phyloP scores from a whole-genome alignment of 2,797 vertebrate species.

The Discoglossus pictus region DNA sequence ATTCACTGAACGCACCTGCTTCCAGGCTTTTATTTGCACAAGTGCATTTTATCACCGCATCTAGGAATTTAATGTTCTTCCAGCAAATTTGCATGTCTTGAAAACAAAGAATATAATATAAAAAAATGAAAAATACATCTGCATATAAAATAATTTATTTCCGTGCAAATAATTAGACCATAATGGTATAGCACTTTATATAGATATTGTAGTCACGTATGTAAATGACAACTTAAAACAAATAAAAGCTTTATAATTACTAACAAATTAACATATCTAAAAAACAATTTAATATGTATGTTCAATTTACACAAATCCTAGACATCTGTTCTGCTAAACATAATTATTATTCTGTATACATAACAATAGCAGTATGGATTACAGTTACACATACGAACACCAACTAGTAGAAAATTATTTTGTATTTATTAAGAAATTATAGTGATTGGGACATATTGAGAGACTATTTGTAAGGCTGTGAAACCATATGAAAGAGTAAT shows the following conservation, averaged over 20 bases:
- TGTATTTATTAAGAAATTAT: no score
- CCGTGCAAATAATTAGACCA: conserved; percentile 21
- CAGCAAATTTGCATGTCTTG: conserved; percentile 25
- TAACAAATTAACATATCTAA: conserved; percentile 15
- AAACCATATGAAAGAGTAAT: no score
- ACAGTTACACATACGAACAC: no score
- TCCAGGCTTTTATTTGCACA: conserved; percentile 10
- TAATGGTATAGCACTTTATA: conserved; percentile 6
- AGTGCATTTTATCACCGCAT: conserved; percentile 24
- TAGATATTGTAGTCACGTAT: conserved; percentile 12
- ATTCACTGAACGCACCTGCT: conserved; percentile 23
- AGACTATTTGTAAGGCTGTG: no score
- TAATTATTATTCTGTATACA: conserved; percentile 6
- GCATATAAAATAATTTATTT: conserved; percentile 15
- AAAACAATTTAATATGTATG: conserved; percentile 17
- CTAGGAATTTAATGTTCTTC: conserved; percentile 34
- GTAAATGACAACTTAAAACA: conserved; percentile 12
- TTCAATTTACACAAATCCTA: conserved; percentile 19
- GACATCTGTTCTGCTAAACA: conserved; percentile 30
- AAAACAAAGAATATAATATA: conserved; percentile 29
- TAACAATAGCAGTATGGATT: not conserved
- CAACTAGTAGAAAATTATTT: no score
- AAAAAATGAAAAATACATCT: conserved; percentile 16
- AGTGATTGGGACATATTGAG: no score
- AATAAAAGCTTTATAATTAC: conserved; percentile 2